Percentiles rank a stretch among this genome's conserved stretches.
These are phyloP conservation scores for Lasioglossum malachurum DNA, from an alignment of 2,888 invertebrate genomes.

Conservation along the genomic window DNA sequence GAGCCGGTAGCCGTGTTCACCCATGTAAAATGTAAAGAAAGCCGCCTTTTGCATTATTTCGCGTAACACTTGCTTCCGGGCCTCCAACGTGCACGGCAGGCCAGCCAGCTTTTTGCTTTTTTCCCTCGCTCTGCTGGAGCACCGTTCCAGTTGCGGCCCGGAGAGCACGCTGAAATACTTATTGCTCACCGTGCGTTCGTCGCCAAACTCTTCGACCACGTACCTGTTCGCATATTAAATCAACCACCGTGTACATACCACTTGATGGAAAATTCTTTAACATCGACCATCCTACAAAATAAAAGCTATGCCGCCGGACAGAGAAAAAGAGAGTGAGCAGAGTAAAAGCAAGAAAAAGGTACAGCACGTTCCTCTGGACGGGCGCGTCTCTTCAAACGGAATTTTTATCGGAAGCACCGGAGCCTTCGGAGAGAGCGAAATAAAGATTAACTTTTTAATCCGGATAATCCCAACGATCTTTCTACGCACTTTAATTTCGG, in stretches of 20 bases:
- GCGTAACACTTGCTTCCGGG: slow-evolving; percentile 50
- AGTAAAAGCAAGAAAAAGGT: neutral
- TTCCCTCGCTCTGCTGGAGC: neutral
- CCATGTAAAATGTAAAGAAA: slow-evolving; percentile 73
- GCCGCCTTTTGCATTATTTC: slow-evolving; percentile 68
- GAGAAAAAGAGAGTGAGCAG: neutral
- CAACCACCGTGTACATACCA: neutral
- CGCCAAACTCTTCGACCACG: slow-evolving; percentile 11
- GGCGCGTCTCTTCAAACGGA: neutral
- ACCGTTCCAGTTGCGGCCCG: neutral
- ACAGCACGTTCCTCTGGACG: neutral
- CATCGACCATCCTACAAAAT: neutral
- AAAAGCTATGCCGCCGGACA: neutral
- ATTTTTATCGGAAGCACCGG: neutral
- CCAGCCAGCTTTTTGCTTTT: slow-evolving; percentile 14
- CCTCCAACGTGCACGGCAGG: slow-evolving; percentile 30
- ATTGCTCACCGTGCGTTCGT: slow-evolving; percentile 29
- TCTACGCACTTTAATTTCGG: neutral
- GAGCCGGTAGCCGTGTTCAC: slow-evolving; percentile 42
- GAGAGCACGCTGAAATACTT: slow-evolving; percentile 63
- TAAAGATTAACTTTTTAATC: neutral
- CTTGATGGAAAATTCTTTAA: neutral
- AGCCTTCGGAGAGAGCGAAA: neutral
- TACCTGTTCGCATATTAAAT: slow-evolving; percentile 30
- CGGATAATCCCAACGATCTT: neutral